Percentiles rank a stretch among this genome's conserved stretches.
These are phyloP conservation scores for Drosophila cracens DNA, from an alignment of 2,888 invertebrate species.

Conservation along the genomic window DNA sequence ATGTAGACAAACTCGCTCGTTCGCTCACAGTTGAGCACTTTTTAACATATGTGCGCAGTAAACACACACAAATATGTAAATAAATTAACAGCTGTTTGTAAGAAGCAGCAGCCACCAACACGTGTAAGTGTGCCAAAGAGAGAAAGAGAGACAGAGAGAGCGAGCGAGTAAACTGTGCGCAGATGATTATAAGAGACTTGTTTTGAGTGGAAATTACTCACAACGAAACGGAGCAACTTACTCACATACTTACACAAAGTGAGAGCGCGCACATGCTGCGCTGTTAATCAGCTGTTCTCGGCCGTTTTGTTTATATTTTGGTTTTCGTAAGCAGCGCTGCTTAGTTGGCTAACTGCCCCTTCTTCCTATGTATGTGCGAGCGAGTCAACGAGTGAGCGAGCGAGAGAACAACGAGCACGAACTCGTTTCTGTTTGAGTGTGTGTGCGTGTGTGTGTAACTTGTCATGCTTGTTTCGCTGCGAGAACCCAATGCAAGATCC, in stretches of 20 bases:
- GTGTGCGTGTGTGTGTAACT: slow-evolving; percentile 40
- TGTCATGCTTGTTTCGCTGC: slow-evolving; percentile 72
- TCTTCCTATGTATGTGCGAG: slow-evolving; percentile 56
- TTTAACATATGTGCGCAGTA: slow-evolving; percentile 71
- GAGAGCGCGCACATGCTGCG: slow-evolving; percentile 65
- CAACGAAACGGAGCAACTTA: slow-evolving; percentile 21
- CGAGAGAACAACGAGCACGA: slow-evolving; percentile 56
- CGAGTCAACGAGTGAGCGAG: slow-evolving; percentile 20
- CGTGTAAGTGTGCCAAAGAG: slow-evolving; percentile 56
- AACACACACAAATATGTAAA: slow-evolving; percentile 68
- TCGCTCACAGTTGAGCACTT: slow-evolving; percentile 43
- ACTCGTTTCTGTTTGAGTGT: slow-evolving; percentile 31
- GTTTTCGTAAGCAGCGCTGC: slow-evolving; percentile 68
- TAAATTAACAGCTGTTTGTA: slow-evolving; percentile 76
- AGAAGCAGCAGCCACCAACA: slow-evolving; percentile 63
- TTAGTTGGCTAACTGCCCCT: slow-evolving; percentile 59
- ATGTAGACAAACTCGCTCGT: slow-evolving; percentile 8
- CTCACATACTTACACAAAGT: slow-evolving; percentile 43
- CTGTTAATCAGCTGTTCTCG: slow-evolving; percentile 78
- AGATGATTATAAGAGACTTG: slow-evolving; percentile 50
- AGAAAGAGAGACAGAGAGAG: slow-evolving; percentile 21
- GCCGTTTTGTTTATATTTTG: slow-evolving; percentile 82
- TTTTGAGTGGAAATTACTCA: slow-evolving; percentile 69
- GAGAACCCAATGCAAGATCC: slow-evolving; percentile 55
- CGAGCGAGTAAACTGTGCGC: slow-evolving; percentile 30